Percentiles rank a stretch among this genome's conserved stretches.
phyloP scores from a whole-genome alignment of 2,797 vertebrate genomes.

The Lagocephalus sceleratus region DNA sequence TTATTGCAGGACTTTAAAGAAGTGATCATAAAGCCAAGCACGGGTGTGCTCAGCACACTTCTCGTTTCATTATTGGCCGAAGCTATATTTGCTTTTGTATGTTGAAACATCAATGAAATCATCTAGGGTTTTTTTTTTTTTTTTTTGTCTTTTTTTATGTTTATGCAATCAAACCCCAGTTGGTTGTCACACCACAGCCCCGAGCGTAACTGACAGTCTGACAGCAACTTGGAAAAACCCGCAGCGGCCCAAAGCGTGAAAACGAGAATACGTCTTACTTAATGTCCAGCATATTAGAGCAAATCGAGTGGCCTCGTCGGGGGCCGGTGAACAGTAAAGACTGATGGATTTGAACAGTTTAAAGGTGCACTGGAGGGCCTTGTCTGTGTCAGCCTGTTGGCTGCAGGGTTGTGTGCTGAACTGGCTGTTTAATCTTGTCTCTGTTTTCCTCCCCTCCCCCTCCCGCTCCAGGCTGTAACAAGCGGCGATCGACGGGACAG shows the following conservation, averaged over 20 bases:
- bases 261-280: conserved; percentile 70
- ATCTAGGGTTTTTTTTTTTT: too few relatives aligned
- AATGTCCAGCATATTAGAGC: conserved; percentile 40
- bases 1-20: too few relatives aligned
- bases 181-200: too few relatives aligned
- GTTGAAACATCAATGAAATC: too few relatives aligned
- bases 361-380: conserved; percentile 21
- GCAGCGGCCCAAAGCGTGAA: neutral
- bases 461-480: conserved; percentile 84
- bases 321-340: too few relatives aligned
- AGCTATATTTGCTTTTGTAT: too few relatives aligned
- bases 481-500: conserved; percentile 65
- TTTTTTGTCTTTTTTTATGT: too few relatives aligned
- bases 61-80: too few relatives aligned
- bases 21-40: too few relatives aligned
- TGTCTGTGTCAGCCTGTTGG: neutral
- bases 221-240: neutral
- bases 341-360: conserved; percentile 21
- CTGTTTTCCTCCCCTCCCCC: conserved; percentile 60
- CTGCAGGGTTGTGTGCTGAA: conserved; percentile 38
- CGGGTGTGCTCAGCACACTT: too few relatives aligned
- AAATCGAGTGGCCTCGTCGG: neutral
- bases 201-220: neutral
- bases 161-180: too few relatives aligned
- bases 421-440: conserved; percentile 54